Conservation (phyloP, 2,797 vertebrate species). For the Anguilla anguilla region DNA sequence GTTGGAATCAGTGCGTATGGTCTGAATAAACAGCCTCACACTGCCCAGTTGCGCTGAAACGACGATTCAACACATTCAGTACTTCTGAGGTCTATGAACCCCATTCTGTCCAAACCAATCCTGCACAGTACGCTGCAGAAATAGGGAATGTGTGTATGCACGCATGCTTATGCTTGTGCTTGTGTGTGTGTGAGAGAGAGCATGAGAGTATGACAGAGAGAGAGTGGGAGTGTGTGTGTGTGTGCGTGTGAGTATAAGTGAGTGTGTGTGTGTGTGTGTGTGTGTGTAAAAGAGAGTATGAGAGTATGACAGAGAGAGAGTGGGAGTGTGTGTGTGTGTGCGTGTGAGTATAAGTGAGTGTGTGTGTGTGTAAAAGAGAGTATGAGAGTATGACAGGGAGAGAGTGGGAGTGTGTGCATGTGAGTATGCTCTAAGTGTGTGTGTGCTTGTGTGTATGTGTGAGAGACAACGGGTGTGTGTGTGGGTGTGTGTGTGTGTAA, state of each 20-base stretch:
- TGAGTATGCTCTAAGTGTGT: no score
- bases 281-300: no score
- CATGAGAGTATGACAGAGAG: background rate
- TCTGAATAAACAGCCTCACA: constrained; percentile 36
- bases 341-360: no score
- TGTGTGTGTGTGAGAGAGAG: background rate
- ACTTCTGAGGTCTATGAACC: constrained; percentile 30
- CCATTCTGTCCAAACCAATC: constrained; percentile 20
- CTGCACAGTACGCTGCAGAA: background rate
- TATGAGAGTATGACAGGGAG: no score
- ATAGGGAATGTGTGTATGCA: background rate
- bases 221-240: no score
- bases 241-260: no score
- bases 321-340: no score
- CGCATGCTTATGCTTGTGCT: background rate
- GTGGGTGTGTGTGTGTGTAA: background rate
- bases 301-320: no score
- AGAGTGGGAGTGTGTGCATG: no score
- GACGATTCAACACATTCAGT: constrained; percentile 27
- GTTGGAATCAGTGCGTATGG: constrained; percentile 38
- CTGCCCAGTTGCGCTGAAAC: constrained; percentile 33
- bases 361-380: background rate
- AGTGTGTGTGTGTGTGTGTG: no score
- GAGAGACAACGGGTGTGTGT: background rate
- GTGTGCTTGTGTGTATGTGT: background rate